Evolutionary conservation across 2,888 invertebrate species (phyloP).

Genomic region (Athrips mouffetella): DNA sequence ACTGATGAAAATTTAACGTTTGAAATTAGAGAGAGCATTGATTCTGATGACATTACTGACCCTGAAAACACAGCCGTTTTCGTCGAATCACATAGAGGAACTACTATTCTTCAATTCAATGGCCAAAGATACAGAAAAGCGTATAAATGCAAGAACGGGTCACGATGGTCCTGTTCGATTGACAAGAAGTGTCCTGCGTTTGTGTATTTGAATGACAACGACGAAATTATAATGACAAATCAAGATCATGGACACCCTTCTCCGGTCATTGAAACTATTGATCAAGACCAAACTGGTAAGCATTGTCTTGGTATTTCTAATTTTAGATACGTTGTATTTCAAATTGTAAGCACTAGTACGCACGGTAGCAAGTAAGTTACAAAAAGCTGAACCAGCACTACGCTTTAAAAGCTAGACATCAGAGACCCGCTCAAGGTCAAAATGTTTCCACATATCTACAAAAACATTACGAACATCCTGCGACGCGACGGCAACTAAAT

Average conservation of each 20-base stretch:
- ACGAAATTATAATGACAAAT: conserved; percentile 50
- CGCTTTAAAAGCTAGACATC: no score
- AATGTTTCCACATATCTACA: no score
- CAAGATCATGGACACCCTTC: conserved; percentile 44
- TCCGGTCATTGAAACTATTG: conserved; percentile 26
- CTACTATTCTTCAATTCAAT: conserved; percentile 48
- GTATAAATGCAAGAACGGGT: conserved; percentile 46
- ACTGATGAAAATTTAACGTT: conserved; percentile 16
- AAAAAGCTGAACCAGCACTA: no score
- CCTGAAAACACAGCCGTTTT: conserved; percentile 39
- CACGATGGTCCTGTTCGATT: conserved; percentile 53
- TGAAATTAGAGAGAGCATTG: conserved; percentile 22
- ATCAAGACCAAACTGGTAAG: conserved; percentile 38
- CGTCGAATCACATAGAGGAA: conserved; percentile 47
- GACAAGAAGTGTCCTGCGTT: conserved; percentile 50
- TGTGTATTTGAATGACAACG: conserved; percentile 47
- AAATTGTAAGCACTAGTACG: no score
- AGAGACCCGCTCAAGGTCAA: no score
- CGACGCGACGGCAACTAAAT: no score
- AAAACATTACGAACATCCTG: no score
- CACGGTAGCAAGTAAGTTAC: no score
- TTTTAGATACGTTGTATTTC: no score
- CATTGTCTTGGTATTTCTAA: no score
- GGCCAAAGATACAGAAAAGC: conserved; percentile 52
- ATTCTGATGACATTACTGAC: no score